Conservation (phyloP, 92 coral and sea anemone species). For the Isaurus tuberculatus region DNA sequence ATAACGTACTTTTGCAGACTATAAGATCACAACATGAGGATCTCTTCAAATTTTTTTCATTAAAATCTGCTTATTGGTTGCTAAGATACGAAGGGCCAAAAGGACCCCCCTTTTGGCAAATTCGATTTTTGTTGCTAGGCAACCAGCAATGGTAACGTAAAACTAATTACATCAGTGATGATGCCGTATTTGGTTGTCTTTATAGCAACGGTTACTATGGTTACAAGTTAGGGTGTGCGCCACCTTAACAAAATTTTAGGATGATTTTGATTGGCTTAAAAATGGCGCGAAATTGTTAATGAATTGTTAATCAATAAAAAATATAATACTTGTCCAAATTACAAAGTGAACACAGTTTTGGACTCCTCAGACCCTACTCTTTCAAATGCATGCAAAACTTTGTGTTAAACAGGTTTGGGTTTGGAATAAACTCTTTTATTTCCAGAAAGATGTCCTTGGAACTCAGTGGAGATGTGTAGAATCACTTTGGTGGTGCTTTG, state of each 20-base stretch:
- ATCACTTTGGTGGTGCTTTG: no score
- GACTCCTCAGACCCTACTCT: no score
- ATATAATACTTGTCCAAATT: no score
- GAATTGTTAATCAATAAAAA: no score
- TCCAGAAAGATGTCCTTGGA: no score
- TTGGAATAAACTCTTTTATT: no score
- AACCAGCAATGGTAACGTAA: not conserved
- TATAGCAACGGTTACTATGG: not conserved
- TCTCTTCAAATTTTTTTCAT: not conserved
- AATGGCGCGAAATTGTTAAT: not conserved
- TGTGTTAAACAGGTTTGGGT: no score
- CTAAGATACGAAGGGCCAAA: not conserved
- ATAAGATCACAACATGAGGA: not conserved
- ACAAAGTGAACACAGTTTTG: no score
- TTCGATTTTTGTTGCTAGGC: not conserved
- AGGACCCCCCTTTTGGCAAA: not conserved
- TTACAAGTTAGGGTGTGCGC: not conserved
- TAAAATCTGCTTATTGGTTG: not conserved
- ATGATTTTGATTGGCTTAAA: not conserved
- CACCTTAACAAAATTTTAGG: not conserved
- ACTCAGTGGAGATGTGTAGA: no score
- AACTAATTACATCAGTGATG: not conserved
- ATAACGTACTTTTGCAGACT: not conserved
- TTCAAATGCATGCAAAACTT: no score
- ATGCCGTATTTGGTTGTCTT: not conserved